These are phyloP conservation scores for Pterostichus madidus DNA, from an alignment of 2,888 invertebrate genomes.

Conservation along the genomic window DNA sequence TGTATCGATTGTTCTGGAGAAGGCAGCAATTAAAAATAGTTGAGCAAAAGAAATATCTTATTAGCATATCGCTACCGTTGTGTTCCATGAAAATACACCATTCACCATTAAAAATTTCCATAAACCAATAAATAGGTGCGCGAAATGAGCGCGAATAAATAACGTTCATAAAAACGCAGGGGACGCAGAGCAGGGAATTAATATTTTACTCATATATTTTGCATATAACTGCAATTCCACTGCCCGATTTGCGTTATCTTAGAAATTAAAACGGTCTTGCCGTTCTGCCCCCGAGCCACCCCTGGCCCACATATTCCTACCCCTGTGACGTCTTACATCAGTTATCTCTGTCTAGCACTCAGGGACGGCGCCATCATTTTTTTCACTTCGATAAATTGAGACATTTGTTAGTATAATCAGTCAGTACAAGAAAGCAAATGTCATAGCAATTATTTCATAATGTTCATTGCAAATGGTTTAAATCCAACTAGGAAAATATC, in stretches of 20 bases:
- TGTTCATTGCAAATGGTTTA: slow-evolving; percentile 12
- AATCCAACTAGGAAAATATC: no score
- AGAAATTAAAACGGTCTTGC: slow-evolving; percentile 64
- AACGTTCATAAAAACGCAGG: slow-evolving; percentile 63
- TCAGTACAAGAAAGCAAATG: slow-evolving; percentile 23
- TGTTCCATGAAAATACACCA: slow-evolving; percentile 57
- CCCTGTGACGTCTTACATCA: slow-evolving; percentile 34
- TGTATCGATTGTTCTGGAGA: slow-evolving; percentile 46
- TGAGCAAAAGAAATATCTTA: slow-evolving; percentile 56
- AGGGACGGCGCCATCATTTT: slow-evolving; percentile 19
- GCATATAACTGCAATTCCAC: slow-evolving; percentile 65
- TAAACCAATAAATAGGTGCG: slow-evolving; percentile 67
- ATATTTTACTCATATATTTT: slow-evolving; percentile 66
- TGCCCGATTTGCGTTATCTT: slow-evolving; percentile 66
- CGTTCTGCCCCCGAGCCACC: neutral
- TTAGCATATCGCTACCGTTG: slow-evolving; percentile 62
- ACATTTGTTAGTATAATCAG: slow-evolving; percentile 52
- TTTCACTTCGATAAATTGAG: slow-evolving; percentile 47
- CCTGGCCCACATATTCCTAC: slow-evolving; percentile 15
- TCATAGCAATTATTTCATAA: slow-evolving; percentile 13
- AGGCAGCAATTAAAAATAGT: slow-evolving; percentile 59
- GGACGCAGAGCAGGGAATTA: slow-evolving; percentile 38
- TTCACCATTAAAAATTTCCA: slow-evolving; percentile 65
- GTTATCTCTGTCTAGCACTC: neutral
- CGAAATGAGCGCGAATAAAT: slow-evolving; percentile 63